Percentiles rank a stretch among this genome's conserved stretches.
These are phyloP conservation scores for Cataglyphis cursor DNA, from an alignment of 2,888 invertebrate genomes.

Conservation along the genomic window DNA sequence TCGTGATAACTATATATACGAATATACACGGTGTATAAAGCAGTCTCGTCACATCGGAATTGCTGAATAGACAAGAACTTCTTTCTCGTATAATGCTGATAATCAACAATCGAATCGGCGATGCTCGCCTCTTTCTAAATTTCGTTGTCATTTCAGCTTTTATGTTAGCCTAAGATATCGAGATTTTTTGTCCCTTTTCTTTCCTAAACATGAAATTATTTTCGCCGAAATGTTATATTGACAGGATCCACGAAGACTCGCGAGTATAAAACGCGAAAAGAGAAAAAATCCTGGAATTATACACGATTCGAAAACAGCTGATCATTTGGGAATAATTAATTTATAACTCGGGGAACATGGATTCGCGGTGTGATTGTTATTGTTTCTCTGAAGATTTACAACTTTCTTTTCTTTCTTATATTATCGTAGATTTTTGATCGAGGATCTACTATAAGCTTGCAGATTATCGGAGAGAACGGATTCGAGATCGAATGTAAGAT, in stretches of 20 bases:
- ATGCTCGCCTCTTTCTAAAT: background rate
- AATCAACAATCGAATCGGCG: background rate
- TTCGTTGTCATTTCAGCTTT: background rate
- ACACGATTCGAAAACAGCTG: background rate
- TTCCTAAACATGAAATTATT: background rate
- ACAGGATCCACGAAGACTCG: background rate
- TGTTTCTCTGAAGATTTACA: no score
- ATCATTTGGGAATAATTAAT: background rate
- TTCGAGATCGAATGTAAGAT: slow-evolving; percentile 5
- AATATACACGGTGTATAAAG: background rate
- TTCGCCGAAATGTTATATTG: background rate
- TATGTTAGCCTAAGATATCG: background rate
- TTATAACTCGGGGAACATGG: slow-evolving; percentile 4
- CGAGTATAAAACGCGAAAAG: background rate
- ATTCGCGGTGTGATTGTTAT: slow-evolving; percentile 6
- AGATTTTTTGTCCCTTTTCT: background rate
- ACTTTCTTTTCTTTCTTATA: background rate
- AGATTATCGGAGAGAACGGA: background rate
- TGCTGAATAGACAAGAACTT: background rate
- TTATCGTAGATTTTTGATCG: background rate
- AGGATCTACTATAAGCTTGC: background rate
- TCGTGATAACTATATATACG: slow-evolving; percentile 25
- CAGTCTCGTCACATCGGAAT: slow-evolving; percentile 5
- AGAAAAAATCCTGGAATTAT: background rate
- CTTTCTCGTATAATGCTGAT: background rate